Evolutionary conservation across 1,140 invertebrate species (phyloP).

Genomic region (Drosophila watanabei): DNA sequence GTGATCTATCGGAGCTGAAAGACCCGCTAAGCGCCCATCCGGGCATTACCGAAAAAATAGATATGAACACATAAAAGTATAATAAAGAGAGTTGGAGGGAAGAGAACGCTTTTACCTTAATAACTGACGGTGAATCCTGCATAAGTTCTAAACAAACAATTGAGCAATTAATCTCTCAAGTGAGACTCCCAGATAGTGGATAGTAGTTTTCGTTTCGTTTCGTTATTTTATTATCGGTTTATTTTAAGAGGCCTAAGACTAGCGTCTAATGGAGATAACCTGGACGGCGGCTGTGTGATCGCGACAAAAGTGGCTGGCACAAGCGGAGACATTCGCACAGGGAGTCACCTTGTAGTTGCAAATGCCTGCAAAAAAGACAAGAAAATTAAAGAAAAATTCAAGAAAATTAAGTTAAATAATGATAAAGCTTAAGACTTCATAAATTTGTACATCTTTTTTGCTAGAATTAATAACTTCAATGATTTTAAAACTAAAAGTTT

Average conservation of each 20-base stretch:
- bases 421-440: background rate
- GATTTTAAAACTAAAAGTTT: background rate
- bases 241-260: conserved; percentile 41
- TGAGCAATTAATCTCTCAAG: conserved; percentile 24
- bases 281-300: conserved; percentile 71
- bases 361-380: conserved; percentile 21
- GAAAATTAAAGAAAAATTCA: conserved; percentile 1
- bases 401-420: no score
- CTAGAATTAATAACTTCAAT: background rate
- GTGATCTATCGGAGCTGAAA: conserved; percentile 19
- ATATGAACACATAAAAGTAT: background rate
- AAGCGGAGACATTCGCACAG: conserved; percentile 64
- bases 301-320: conserved; percentile 68
- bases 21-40: background rate
- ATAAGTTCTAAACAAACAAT: conserved; percentile 20
- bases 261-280: conserved; percentile 64
- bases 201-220: conserved; percentile 10
- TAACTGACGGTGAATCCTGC: conserved; percentile 1
- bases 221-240: conserved; percentile 24
- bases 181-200: conserved; percentile 11
- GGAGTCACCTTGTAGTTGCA: conserved; percentile 58
- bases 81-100: background rate
- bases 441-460: no score
- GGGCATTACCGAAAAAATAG: background rate
- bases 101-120: background rate